Base-by-base conservation (phyloP, 2,797 vertebrate genomes). In the Falco cherrug region DNA sequence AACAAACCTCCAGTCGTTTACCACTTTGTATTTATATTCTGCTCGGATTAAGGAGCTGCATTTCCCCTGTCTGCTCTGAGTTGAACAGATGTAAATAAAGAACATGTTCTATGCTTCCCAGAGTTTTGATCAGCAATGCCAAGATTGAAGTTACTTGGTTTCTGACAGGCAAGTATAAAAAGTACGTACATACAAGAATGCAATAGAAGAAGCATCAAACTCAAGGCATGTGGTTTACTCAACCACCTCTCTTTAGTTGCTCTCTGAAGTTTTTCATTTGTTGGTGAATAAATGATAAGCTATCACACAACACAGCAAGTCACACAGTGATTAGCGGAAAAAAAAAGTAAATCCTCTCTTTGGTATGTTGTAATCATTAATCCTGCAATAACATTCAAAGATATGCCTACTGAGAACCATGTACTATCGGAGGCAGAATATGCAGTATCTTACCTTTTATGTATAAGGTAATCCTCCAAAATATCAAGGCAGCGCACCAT, bases 401-500 rank as follows among this genome's bases (percentile, higher is more conserved):
- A 18, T 18, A 84, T 3, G 21, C 17, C 50, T 57, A 24, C 47
- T 33, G 25, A 84, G 16, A 84, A 31, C 18, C 73, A 16, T 1
- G 43, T 1, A 47, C 9, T 33, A 35, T 0, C 76, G 53, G 6
- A 84, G 26, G 69, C 4, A 82, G 43, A 89, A 45, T 7, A 56
- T 7, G 22, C 16, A 85, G 7, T 10, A 59, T 31, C 47, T 89
- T 95, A 99, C 99, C 99, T 99, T 98, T 99, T 99, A 98, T 99
- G 99, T 97, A 99, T 99, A 97, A 99, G 99, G 97, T 99, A 99
- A 98, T 99, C 99, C 98, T 99, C 99, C 95, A 99, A 98, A 95
- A 99, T 99, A 98, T 99, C 99, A 89, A 99, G 98, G 95, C 99
- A 99, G 96, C 99, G 99, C 75, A 99, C 99, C 99, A 99, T 99